These are phyloP conservation scores for Calliphora vicina DNA, from an alignment of 1,140 invertebrate species.

Conservation along the genomic window DNA sequence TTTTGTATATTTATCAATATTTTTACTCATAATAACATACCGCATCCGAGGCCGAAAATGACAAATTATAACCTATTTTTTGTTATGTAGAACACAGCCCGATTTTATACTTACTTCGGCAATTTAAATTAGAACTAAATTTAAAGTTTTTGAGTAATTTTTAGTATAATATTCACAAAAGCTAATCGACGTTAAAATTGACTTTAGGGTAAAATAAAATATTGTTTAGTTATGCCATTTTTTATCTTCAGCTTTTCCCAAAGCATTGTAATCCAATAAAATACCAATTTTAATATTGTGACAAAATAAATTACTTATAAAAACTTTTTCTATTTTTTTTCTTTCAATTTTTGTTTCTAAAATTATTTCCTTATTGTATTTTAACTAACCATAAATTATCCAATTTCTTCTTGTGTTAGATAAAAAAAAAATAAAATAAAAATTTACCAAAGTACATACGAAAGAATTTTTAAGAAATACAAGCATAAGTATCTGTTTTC, in stretches of 20 bases:
- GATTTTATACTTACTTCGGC: no score
- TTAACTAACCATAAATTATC: slow-evolving; percentile 31
- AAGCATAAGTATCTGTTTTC: no score
- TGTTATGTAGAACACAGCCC: no score
- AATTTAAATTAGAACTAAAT: no score
- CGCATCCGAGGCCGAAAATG: no score
- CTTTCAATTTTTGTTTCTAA: background rate
- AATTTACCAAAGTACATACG: background rate
- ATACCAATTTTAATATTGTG: slow-evolving; percentile 26
- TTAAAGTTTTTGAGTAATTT: no score
- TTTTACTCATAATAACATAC: no score
- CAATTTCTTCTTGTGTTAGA: slow-evolving; percentile 9
- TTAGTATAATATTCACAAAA: no score
- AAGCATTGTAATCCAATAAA: slow-evolving; percentile 22
- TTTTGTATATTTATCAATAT: no score
- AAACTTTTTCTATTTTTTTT: slow-evolving; percentile 15
- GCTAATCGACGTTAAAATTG: no score
- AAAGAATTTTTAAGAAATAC: background rate
- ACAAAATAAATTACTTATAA: slow-evolving; percentile 31
- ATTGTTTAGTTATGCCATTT: background rate
- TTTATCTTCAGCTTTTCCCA: background rate
- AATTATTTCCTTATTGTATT: slow-evolving; percentile 34
- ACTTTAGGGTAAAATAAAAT: no score
- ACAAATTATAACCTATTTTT: no score
- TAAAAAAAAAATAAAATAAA: background rate